phyloP scores from a whole-genome alignment of 2,888 invertebrate genomes.

The Dicycla oo region DNA sequence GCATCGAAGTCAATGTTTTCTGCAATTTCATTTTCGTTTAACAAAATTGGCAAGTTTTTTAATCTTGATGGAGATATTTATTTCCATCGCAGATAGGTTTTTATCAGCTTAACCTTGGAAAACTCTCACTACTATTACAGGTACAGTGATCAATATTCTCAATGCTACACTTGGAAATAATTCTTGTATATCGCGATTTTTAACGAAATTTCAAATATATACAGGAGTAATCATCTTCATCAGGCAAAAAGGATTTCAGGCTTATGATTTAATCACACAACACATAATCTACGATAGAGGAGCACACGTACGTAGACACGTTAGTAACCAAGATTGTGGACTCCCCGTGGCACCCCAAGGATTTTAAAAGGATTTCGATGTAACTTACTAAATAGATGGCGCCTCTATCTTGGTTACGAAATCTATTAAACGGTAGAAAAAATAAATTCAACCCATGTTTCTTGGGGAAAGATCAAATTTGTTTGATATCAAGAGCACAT shows the following conservation, averaged over 20 bases:
- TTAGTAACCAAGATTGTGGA: too few relatives aligned
- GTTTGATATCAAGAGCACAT: too few relatives aligned
- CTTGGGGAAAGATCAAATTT: neutral
- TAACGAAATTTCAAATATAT: neutral
- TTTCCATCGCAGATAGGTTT: neutral
- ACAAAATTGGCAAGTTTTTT: conserved; percentile 2
- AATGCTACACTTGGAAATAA: neutral
- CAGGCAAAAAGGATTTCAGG: conserved; percentile 8
- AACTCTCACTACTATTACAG: neutral
- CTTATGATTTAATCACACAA: conserved; percentile 5
- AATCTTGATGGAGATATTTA: neutral
- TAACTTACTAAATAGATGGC: too few relatives aligned
- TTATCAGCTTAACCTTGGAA: neutral
- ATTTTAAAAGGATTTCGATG: too few relatives aligned
- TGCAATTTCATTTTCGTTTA: neutral
- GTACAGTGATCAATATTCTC: neutral
- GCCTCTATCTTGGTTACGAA: too few relatives aligned
- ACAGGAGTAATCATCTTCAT: conserved; percentile 2
- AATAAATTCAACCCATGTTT: neutral
- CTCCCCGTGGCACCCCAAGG: too few relatives aligned
- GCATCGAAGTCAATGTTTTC: neutral
- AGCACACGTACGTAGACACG: too few relatives aligned
- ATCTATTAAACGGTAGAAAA: too few relatives aligned
- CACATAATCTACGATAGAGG: neutral
- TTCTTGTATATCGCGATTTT: neutral